These are phyloP conservation scores for Itoplectis maculator DNA, from an alignment of 2,888 invertebrate species.

Conservation along the genomic window DNA sequence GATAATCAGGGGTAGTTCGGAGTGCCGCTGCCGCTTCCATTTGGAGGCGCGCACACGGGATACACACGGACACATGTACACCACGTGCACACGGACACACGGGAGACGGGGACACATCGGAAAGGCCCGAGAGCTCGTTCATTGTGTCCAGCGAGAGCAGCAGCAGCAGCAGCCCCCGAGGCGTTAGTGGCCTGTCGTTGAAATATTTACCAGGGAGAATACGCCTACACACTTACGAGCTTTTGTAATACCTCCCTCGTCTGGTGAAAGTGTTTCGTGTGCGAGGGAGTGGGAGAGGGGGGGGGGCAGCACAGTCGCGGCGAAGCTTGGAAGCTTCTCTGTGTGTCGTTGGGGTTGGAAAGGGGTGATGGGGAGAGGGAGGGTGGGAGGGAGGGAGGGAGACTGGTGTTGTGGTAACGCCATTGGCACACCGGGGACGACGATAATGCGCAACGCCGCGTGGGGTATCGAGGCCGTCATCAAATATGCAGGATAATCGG, in stretches of 20 bases:
- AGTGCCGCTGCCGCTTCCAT: constrained; percentile 30
- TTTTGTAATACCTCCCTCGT: constrained; percentile 27
- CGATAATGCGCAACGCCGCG: constrained; percentile 71
- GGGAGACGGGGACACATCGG: constrained; percentile 10
- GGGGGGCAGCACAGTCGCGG: constrained; percentile 10
- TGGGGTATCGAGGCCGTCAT: constrained; percentile 71
- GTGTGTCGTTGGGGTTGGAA: no score
- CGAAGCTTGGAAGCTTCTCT: constrained; percentile 1
- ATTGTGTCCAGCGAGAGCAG: constrained; percentile 40
- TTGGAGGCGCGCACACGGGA: not conserved
- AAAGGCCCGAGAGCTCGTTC: constrained; percentile 30
- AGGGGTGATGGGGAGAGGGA: no score
- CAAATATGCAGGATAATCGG: constrained; percentile 77
- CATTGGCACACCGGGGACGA: constrained; percentile 60
- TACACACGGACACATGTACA: no score
- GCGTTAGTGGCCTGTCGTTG: constrained; percentile 66
- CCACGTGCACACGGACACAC: not conserved
- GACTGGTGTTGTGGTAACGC: constrained; percentile 62
- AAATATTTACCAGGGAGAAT: constrained; percentile 74
- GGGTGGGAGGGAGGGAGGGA: no score
- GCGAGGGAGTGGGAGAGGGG: not conserved
- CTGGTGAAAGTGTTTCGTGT: not conserved
- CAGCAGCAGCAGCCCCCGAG: not conserved
- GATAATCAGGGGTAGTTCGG: constrained; percentile 51
- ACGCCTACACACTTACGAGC: constrained; percentile 66